phyloP scores from a whole-genome alignment of 2,888 invertebrate species.

The Tachystola acroxantha region DNA sequence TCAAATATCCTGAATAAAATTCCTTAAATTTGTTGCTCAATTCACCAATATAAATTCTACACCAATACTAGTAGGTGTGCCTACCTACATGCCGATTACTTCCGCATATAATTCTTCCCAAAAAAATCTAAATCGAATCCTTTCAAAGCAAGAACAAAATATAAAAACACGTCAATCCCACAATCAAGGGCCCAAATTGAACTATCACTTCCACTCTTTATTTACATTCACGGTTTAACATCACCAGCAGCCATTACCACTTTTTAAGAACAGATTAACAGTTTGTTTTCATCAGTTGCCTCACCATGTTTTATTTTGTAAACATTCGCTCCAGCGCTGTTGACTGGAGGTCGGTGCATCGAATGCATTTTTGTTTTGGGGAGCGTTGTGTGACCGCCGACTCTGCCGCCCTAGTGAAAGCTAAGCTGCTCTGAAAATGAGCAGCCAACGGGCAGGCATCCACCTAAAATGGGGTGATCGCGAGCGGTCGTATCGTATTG shows the following conservation, averaged over 20 bases:
- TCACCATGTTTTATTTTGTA: slow-evolving; percentile 29
- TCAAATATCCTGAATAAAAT: too few species aligned
- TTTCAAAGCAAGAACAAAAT: too few species aligned
- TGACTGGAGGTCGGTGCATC: slow-evolving; percentile 1
- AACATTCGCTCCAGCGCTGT: slow-evolving; percentile 16
- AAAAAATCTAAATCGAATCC: too few species aligned
- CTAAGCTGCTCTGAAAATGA: slow-evolving; percentile 72
- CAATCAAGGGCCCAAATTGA: too few species aligned
- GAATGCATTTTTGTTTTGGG: slow-evolving; percentile 7
- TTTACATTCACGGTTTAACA: slow-evolving; percentile 2
- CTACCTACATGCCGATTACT: too few species aligned
- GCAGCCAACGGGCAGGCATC: slow-evolving; percentile 59
- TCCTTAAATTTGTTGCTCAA: too few species aligned
- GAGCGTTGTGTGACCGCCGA: slow-evolving; percentile 18
- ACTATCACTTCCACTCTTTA: not conserved
- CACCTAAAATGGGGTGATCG: slow-evolving; percentile 78
- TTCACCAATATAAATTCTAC: too few species aligned
- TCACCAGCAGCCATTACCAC: slow-evolving; percentile 4
- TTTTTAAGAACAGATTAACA: slow-evolving; percentile 6
- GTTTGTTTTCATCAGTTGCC: slow-evolving; percentile 17
- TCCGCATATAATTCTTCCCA: too few species aligned
- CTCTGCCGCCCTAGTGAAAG: slow-evolving; percentile 64
- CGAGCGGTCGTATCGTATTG: slow-evolving; percentile 84
- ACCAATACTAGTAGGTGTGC: too few species aligned
- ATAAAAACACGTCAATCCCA: too few species aligned